Evolutionary conservation across 2,797 vertebrate genomes (phyloP).

Genomic region (Brachymystax lenok): DNA sequence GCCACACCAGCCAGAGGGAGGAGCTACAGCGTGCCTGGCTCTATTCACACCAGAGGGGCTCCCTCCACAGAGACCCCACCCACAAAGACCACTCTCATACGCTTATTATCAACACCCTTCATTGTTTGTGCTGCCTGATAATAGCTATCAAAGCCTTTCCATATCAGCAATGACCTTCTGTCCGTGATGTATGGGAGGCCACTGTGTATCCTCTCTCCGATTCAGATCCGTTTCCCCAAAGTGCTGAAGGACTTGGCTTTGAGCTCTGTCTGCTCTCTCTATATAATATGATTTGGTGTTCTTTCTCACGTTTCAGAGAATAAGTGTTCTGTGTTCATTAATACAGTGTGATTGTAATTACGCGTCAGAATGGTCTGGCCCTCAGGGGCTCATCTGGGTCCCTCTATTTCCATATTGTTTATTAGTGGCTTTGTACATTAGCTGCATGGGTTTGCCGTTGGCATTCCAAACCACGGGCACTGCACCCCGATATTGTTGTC

Average conservation of each 20-base stretch:
- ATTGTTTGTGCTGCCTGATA: slow-evolving; percentile 67
- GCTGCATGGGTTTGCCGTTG: slow-evolving; percentile 19
- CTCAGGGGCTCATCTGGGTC: slow-evolving; percentile 48
- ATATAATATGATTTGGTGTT: slow-evolving; percentile 20
- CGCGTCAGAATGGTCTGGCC: slow-evolving; percentile 18
- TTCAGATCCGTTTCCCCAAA: slow-evolving; percentile 23
- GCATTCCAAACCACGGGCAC: slow-evolving; percentile 37
- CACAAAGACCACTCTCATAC: slow-evolving; percentile 64
- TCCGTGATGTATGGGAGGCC: slow-evolving; percentile 34
- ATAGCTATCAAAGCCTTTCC: slow-evolving; percentile 54
- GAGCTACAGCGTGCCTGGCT: slow-evolving; percentile 53
- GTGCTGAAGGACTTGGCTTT: slow-evolving; percentile 10
- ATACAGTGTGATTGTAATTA: slow-evolving; percentile 1
- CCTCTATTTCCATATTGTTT: slow-evolving; percentile 62
- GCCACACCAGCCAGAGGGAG: slow-evolving; percentile 51
- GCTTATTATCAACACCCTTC: slow-evolving; percentile 63
- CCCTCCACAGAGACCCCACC: slow-evolving; percentile 51
- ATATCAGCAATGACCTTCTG: slow-evolving; percentile 72
- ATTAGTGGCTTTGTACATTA: slow-evolving; percentile 57
- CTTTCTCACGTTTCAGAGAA: slow-evolving; percentile 13
- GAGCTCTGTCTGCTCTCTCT: slow-evolving; percentile 27
- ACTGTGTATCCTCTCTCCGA: slow-evolving; percentile 24
- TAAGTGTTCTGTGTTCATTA: slow-evolving; percentile 39
- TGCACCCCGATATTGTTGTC: slow-evolving; percentile 54
- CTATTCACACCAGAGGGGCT: slow-evolving; percentile 62